Base-by-base conservation (phyloP, 2,113 vertebrate species). In the Panurus biarmicus region DNA sequence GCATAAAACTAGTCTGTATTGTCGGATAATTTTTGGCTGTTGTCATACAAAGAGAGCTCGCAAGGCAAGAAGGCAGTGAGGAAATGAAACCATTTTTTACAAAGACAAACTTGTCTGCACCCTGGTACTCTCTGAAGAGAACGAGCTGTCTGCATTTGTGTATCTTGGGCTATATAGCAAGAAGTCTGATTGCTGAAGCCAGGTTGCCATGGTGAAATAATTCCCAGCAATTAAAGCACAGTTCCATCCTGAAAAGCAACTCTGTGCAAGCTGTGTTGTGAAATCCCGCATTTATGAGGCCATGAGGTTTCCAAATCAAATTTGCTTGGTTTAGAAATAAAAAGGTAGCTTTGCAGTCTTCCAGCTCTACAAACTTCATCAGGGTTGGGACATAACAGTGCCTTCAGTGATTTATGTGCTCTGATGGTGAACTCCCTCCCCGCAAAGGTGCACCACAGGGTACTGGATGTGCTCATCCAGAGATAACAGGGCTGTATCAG, bases 191-290 rank as follows among this genome's bases (percentile, higher is more conserved):
- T 48, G 75, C 65, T 84, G 62, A 71, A 88, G 87, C 87, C 87
- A 75, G 79, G 96, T 94, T 97, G 82, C 96, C 83, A 88, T 92
- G 79, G 94, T 81, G 79, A 97, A 92, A 53, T 91, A 91, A 88
- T 94, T 95, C 75, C 75, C 26, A 71, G 93, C 85, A 94, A 81
- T 94, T 95, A 91, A 95, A 88, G 67, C 82, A 51, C 85, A 66
- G 64, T 84, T 95, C 90, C 79, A 17, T 82, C 73, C 80, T 94
- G 92, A 95, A 94, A 93, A 92, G 94, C 87, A 87, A 54, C 93
- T 93, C 84, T 91, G 71, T 92, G 87, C 78, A 67, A 74, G 61
- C 65, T 29, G 1, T 3, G 6, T 94, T 96, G 90, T 94, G 94
- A 95, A 96, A 94, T 90, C 69, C 61, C 11, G 4, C 57, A 21